Evolutionary conservation across 2,113 vertebrate species (phyloP).

Genomic region (Meleagris gallopavo): DNA sequence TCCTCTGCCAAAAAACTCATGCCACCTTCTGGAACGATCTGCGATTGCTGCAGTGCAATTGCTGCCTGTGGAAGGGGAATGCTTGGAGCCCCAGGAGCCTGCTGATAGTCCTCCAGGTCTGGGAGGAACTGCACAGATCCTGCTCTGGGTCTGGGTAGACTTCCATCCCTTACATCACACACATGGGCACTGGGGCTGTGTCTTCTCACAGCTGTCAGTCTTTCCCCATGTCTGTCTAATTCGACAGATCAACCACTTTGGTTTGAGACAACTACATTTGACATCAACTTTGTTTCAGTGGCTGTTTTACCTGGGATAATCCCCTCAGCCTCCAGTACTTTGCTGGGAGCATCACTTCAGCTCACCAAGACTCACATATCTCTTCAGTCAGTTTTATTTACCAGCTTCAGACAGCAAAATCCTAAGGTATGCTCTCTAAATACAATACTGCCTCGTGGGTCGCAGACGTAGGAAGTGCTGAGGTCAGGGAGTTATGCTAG

Average conservation of each 20-base stretch:
- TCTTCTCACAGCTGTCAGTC: not conserved
- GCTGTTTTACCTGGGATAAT: not conserved
- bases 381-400: not conserved
- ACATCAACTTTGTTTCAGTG: not conserved
- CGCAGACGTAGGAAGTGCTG: not conserved
- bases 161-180: not conserved
- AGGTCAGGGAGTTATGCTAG: not conserved
- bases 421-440: not conserved
- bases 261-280: not conserved
- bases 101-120: not conserved
- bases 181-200: not conserved
- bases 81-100: not conserved
- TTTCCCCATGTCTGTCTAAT: not conserved
- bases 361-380: not conserved
- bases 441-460: not conserved
- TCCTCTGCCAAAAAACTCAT: not conserved
- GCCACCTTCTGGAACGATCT: slow-evolving; percentile 60
- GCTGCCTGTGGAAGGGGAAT: not conserved
- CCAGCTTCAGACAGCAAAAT: not conserved
- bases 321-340: not conserved
- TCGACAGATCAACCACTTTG: not conserved
- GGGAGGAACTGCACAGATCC: not conserved
- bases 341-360: not conserved
- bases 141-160: not conserved
- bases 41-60: slow-evolving; percentile 16